Evolutionary conservation across 2,888 invertebrate genomes (phyloP).

Genomic region (Patella depressa): DNA sequence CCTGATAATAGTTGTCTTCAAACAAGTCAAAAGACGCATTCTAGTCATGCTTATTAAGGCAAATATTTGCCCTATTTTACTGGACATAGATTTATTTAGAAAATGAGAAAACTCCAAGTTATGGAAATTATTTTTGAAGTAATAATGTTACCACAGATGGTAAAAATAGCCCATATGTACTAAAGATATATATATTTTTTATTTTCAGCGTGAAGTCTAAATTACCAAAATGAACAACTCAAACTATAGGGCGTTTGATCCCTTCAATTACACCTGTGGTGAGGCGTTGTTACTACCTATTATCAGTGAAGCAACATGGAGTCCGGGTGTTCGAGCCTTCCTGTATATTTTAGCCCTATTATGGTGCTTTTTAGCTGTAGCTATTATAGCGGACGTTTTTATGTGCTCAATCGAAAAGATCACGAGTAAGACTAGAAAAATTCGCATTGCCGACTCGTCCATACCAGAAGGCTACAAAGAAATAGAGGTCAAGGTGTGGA

Average conservation of each 20-base stretch:
- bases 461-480: constrained; percentile 66
- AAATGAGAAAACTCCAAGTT: no score
- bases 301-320: constrained; percentile 73
- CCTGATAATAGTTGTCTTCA: no score
- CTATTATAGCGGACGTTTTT: constrained; percentile 76
- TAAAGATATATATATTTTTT: background rate
- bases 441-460: constrained; percentile 62
- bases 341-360: constrained; percentile 74
- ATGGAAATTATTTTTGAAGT: no score
- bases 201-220: background rate
- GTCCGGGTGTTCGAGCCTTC: constrained; percentile 66
- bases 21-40: no score
- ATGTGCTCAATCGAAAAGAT: constrained; percentile 77
- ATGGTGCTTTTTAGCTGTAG: constrained; percentile 76
- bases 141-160: no score
- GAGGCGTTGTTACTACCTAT: constrained; percentile 72
- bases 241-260: constrained; percentile 24
- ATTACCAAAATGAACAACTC: background rate
- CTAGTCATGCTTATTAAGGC: no score
- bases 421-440: constrained; percentile 74
- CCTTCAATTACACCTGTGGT: constrained; percentile 51
- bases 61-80: no score
- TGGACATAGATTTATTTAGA: no score
- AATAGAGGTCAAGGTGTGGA: constrained; percentile 75
- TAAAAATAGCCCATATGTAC: no score